Base-by-base conservation (phyloP, 2,888 invertebrate species). In the Portevinia maculata region DNA sequence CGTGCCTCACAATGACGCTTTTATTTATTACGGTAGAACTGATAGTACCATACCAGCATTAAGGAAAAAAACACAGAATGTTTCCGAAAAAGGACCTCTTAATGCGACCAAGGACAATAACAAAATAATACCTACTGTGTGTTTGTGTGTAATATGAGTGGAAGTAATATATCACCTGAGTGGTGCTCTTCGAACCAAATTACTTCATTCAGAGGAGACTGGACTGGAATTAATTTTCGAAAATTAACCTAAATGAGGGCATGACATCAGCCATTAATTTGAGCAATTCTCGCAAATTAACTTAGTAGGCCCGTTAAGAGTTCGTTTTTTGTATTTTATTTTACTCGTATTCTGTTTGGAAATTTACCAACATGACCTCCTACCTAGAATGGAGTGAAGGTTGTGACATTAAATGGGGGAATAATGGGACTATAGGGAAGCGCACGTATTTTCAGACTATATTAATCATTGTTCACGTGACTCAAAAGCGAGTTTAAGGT, bases 241-340 rank as follows among this genome's bases (percentile, higher is more conserved):
- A 73, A 83, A 83, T 83, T 83, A 83, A 83, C 83, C 71, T 78
- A 83, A 83, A 73, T 83, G 83, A 78, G 83, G 78, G 71, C 78
- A 67, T 37, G 83, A 67, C 78, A 78, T 83, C 76, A 78, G 65
- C 78, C 71, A 78, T 83, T 83, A 73, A 83, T 83, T 71, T 78
- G 57, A 39, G 62, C 78, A 67, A 78, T 83, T 71, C 78, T 60
- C 71, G n/a, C 78, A 83, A 83, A 75, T 83, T 83, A 78, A 78
- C 70, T 41, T 57, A 57, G 65, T 69, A 48, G 60, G 24, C 21
- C 41, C 53, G 21, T 62, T 62, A 50, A 60, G 59, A 41, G 8
- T 15, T 21, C 7, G 1, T 39, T 0, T 46, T 17, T 32, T 60
- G 4, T 52, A 3, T 30, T 37, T 48, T 57, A 8, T 37, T 21